Conservation (phyloP, 2,113 vertebrate species). For the Boulengeromyrus knoepffleri region DNA sequence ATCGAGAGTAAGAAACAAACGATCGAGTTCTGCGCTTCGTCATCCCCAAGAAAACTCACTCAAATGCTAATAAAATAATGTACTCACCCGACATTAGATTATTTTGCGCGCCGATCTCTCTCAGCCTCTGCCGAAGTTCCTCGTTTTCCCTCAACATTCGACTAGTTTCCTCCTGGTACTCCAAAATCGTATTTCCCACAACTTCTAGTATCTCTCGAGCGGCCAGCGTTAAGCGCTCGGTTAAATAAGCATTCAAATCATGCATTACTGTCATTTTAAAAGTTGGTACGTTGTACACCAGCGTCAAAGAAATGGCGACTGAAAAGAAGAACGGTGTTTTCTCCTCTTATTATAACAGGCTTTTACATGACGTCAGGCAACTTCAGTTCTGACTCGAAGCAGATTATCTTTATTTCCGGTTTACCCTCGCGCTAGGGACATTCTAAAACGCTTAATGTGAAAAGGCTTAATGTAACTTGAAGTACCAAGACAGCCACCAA, state of each 20-base stretch:
- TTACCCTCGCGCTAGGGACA: not conserved
- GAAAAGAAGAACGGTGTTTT: not conserved
- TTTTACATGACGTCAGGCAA: too few relatives aligned
- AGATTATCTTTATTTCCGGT: not conserved
- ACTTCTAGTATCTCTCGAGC: conserved; percentile 19
- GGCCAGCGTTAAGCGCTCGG: conserved; percentile 20
- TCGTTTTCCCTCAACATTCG: conserved; percentile 12
- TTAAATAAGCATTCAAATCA: conserved; percentile 16
- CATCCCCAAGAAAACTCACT: not conserved
- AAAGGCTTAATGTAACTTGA: too few relatives aligned
- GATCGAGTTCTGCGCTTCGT: too few relatives aligned
- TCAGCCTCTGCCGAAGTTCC: not conserved
- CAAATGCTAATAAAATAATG: not conserved
- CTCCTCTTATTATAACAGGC: too few relatives aligned
- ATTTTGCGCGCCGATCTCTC: not conserved
- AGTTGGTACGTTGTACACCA: not conserved
- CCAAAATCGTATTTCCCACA: conserved; percentile 5
- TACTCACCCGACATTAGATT: not conserved
- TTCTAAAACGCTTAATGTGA: too few relatives aligned
- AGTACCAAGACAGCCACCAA: too few relatives aligned
- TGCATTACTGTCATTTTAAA: conserved; percentile 15
- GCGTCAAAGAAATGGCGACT: not conserved
- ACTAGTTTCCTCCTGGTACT: conserved; percentile 21
- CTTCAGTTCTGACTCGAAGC: not conserved
- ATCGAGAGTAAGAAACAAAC: too few relatives aligned